Percentiles rank a stretch among this genome's conserved stretches.
These are phyloP conservation scores for Philypnodon macrostomus DNA, from an alignment of 2,797 vertebrate genomes.

Conservation along the genomic window DNA sequence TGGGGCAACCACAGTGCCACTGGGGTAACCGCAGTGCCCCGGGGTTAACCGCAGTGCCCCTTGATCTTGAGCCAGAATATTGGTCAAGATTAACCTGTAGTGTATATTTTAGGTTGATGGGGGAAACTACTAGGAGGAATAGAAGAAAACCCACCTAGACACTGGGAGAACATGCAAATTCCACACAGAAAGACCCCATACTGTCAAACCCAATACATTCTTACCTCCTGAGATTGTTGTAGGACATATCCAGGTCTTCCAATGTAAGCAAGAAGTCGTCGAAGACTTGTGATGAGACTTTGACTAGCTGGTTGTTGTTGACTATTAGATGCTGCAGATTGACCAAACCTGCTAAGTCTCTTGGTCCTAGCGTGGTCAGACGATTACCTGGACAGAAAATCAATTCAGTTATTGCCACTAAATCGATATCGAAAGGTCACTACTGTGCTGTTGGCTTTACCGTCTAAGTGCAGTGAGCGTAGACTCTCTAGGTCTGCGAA, in stretches of 20 bases:
- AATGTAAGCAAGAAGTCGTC: slow-evolving; percentile 87
- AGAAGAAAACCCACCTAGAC: too few species aligned
- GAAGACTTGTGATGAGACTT: slow-evolving; percentile 81
- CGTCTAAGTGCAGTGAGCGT: slow-evolving; percentile 88
- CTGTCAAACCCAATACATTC: too few species aligned
- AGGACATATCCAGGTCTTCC: slow-evolving; percentile 91
- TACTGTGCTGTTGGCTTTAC: slow-evolving; percentile 34
- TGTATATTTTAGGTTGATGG: too few species aligned
- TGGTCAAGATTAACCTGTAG: too few species aligned
- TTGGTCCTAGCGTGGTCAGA: slow-evolving; percentile 77
- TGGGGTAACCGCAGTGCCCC: too few species aligned
- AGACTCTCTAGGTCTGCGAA: slow-evolving; percentile 89
- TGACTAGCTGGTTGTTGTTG: slow-evolving; percentile 89
- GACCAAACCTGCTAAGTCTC: slow-evolving; percentile 83
- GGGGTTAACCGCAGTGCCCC: too few species aligned
- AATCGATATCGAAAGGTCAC: neutral
- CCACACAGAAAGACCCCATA: too few species aligned
- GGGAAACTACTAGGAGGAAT: too few species aligned
- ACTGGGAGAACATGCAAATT: too few species aligned
- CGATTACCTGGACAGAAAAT: slow-evolving; percentile 75
- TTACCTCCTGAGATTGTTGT: slow-evolving; percentile 86
- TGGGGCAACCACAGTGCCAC: too few species aligned
- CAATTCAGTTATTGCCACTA: neutral
- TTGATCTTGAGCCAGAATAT: too few species aligned
- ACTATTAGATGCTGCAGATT: slow-evolving; percentile 92